Evolutionary conservation across 2,888 invertebrate species (phyloP), one percentile per base, ranked within the genome.

Genomic region (Oasisia sp.): DNA sequence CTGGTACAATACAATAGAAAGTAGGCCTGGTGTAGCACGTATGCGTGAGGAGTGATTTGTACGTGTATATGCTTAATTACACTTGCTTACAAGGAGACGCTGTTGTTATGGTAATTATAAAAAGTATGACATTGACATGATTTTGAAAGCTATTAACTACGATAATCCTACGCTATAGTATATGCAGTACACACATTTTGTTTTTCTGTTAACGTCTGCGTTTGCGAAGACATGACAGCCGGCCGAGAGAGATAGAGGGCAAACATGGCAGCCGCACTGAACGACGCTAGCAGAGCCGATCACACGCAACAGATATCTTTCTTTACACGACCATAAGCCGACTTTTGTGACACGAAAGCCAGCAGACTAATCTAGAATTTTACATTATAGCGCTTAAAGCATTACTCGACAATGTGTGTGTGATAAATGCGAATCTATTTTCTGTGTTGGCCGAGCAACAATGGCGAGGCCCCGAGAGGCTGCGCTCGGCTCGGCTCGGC

Each of bases 361-460:
- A 74, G 74, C 74, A 74, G 74, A 74, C 19, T 74, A 74, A 74
- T 74, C 74, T 74, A n/a, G 74, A 74, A 74, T 74, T 74, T 74
- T 74, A 74, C 27, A 74, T 74, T 74, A 74, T 74, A 74, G 19
- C n/a, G 74, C 74, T 74, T 74, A 74, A 50, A 74, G 27, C 74
- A 74, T 74, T 74, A 74, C 74, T 19, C 74, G 74, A 74, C 74
- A 74, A 74, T 74, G 74, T 74, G 74, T 74, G 74, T 74, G 74
- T 74, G 74, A 74, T 74, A 74, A 74, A 74, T 74, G 74, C 74
- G 74, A 74, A 74, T 74, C 74, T 74, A 74, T 74, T 74, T 74
- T 74, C 74, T 74, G 4, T 74, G 74, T 74, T 74, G 27, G 74
- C 74, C 27, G 74, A 74, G 74, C 74, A 74, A 74, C 74, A 74